phyloP scores from a whole-genome alignment of 2,797 vertebrate genomes.

The Hapalemur alaotrensis region DNA sequence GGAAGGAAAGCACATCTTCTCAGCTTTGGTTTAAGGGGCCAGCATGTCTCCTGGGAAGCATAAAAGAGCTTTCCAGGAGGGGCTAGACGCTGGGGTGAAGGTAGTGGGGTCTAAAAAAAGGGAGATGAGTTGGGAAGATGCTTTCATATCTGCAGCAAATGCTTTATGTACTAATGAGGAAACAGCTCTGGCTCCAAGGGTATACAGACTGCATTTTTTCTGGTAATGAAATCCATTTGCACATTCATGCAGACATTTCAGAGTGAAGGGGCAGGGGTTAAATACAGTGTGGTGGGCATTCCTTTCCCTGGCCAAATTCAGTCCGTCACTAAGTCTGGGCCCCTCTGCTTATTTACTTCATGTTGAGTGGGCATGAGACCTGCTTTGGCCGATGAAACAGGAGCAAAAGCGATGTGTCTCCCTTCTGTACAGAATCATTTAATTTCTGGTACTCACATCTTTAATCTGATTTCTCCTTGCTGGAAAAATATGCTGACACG shows the following conservation, averaged over 20 bases:
- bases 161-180: neutral
- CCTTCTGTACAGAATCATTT: neutral
- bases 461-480: neutral
- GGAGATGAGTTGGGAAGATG: accelerated
- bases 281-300: neutral
- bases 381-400: neutral
- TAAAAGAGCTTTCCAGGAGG: neutral
- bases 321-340: neutral
- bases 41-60: neutral
- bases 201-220: neutral
- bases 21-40: neutral
- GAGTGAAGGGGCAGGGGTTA: neutral
- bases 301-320: neutral
- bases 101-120: neutral
- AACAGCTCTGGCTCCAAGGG: neutral
- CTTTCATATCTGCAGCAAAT: neutral
- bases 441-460: neutral
- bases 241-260: neutral
- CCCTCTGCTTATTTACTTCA: neutral
- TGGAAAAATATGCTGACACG: neutral
- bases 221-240: neutral
- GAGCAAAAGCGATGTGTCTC: neutral
- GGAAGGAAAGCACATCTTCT: neutral
- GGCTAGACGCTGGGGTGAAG: accelerated
- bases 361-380: accelerated